Percentiles rank a stretch among this genome's conserved stretches.
phyloP scores from a whole-genome alignment of 2,113 vertebrate species.

The Melanostigma gelatinosum region DNA sequence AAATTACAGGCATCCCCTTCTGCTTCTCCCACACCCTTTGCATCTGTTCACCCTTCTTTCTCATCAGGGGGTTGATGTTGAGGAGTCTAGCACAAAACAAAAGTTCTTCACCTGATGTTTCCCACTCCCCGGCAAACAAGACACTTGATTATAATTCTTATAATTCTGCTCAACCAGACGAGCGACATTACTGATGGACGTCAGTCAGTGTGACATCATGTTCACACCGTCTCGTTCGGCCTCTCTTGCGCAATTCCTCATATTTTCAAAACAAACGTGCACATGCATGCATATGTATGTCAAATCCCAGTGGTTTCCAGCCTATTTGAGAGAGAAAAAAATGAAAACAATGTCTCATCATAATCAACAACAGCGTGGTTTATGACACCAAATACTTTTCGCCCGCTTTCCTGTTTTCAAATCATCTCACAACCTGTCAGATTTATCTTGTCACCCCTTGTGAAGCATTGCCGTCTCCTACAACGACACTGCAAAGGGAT shows the following conservation, averaged over 20 bases:
- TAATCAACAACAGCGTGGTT: background rate
- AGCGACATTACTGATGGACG: constrained; percentile 45
- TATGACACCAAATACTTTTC: background rate
- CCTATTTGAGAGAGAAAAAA: background rate
- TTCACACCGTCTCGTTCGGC: constrained; percentile 24
- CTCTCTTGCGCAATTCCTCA: constrained; percentile 14
- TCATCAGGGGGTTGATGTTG: constrained; percentile 41
- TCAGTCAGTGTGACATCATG: constrained; percentile 27
- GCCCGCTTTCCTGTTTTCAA: background rate
- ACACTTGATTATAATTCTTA: too few relatives aligned
- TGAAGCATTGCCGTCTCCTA: background rate
- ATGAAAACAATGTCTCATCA: background rate
- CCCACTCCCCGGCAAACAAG: background rate
- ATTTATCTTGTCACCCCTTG: background rate
- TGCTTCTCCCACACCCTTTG: constrained; percentile 26
- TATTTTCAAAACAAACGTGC: background rate
- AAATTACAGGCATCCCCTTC: constrained; percentile 67
- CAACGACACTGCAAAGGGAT: constrained; percentile 23
- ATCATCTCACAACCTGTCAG: background rate
- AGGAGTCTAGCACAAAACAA: constrained; percentile 3
- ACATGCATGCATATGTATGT: background rate
- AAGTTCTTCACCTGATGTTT: constrained; percentile 28
- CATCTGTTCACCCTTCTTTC: constrained; percentile 22
- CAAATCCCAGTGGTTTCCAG: background rate
- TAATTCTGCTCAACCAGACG: constrained; percentile 62